Percentiles rank a stretch among this genome's conserved stretches.
These are phyloP conservation scores for Aselliscus stoliczkanus DNA, from an alignment of 2,797 vertebrate genomes.

Conservation along the genomic window DNA sequence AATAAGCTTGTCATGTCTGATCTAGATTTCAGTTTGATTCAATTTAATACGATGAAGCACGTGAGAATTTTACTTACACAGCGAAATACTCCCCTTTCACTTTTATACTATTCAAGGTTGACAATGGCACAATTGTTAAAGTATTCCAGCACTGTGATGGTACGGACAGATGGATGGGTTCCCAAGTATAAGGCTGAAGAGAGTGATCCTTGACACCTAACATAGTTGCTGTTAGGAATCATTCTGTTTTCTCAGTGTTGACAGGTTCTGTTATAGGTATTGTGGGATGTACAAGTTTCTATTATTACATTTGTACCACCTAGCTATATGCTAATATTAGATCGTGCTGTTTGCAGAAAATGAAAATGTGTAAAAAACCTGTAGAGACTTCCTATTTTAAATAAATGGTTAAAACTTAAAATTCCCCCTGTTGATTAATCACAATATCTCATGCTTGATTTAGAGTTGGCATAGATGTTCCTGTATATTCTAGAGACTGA, in stretches of 20 bases:
- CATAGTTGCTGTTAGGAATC: background rate
- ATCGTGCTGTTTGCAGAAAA: background rate
- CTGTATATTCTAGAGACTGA: too few species aligned
- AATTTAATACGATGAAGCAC: background rate
- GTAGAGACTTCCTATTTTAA: background rate
- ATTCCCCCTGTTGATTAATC: background rate
- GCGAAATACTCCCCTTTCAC: background rate
- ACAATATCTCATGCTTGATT: background rate
- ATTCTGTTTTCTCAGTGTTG: background rate
- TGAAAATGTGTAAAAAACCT: background rate
- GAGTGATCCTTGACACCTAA: too few species aligned
- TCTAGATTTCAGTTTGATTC: background rate
- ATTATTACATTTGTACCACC: background rate
- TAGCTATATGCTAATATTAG: background rate
- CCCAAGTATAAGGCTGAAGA: background rate
- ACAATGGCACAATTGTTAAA: background rate
- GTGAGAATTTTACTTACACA: background rate
- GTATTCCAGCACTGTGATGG: background rate
- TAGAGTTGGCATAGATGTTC: background rate
- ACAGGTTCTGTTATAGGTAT: background rate
- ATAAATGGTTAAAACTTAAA: background rate
- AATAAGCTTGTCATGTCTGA: background rate
- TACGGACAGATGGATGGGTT: background rate
- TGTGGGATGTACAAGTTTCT: background rate
- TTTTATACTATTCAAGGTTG: background rate